A percentile compares a stretch with the other conserved stretches of the same genome.
Conservation (phyloP, 2,888 invertebrate species). For the Plagodis pulveraria region DNA sequence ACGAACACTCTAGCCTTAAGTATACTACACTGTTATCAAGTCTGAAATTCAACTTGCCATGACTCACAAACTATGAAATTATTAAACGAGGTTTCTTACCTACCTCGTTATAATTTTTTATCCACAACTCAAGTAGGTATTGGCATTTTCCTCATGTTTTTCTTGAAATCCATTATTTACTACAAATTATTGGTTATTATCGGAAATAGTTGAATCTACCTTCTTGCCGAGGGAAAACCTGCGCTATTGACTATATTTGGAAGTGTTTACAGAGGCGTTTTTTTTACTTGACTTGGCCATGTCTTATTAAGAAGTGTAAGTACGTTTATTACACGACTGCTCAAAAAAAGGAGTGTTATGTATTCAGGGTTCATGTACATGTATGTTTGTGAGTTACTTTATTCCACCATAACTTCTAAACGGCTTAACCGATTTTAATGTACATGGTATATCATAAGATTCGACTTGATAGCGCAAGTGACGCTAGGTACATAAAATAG, state of each 20-base stretch:
- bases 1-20: no score
- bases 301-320: background rate
- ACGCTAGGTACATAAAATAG: no score
- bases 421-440: no score
- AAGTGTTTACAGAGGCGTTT: background rate
- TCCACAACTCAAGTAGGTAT: background rate
- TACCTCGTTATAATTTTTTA: background rate
- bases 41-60: background rate
- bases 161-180: constrained; percentile 14
- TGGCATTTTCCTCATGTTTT: constrained; percentile 10
- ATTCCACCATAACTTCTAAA: no score
- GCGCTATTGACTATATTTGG: background rate
- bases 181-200: constrained; percentile 13
- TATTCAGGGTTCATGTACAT: no score
- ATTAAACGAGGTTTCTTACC: background rate
- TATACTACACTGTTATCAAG: no score
- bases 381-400: no score
- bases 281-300: background rate
- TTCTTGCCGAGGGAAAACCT: background rate
- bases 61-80: background rate
- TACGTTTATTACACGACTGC: no score
- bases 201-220: constrained; percentile 5
- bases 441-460: no score
- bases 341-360: no score
- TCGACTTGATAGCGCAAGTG: no score